These are phyloP conservation scores for Acanthaster planci DNA, from an alignment of 35 echinoderm and acorn worm genomes.

Conservation along the genomic window DNA sequence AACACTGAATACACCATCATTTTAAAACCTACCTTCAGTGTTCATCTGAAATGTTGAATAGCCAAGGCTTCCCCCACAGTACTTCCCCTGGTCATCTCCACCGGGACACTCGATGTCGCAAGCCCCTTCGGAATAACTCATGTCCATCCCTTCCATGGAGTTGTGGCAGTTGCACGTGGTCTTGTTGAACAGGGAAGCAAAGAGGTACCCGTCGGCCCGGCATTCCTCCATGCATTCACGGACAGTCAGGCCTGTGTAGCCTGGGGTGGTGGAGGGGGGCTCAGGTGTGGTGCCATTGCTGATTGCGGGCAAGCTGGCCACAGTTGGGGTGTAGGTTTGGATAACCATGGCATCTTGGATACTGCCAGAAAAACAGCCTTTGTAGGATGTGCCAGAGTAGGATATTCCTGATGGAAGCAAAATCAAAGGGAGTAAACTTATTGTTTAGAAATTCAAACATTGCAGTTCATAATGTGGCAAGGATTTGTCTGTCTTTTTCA, in stretches of 20 bases:
- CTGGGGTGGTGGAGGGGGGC: conserved; percentile 33
- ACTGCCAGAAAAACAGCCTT: conserved; percentile 39
- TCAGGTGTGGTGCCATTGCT: conserved; percentile 20
- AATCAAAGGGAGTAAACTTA: too few relatives aligned
- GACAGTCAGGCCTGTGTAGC: conserved; percentile 54
- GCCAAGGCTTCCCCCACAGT: conserved; percentile 53
- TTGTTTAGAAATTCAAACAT: not conserved
- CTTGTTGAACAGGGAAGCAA: conserved; percentile 51
- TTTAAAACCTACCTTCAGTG: conserved; percentile 29
- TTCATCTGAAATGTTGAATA: conserved; percentile 57
- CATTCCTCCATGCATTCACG: conserved; percentile 64
- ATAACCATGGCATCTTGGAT: not conserved
- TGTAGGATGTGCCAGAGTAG: not conserved
- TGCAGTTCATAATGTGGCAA: not conserved
- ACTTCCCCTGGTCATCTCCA: conserved; percentile 54
- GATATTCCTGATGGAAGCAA: not conserved
- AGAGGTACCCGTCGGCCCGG: conserved; percentile 32
- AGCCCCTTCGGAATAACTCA: conserved; percentile 13
- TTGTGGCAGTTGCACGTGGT: conserved; percentile 61
- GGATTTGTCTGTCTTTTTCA: not conserved
- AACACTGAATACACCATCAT: not conserved
- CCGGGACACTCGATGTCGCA: conserved; percentile 61
- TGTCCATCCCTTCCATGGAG: conserved; percentile 34
- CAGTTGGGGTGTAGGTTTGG: conserved; percentile 32
- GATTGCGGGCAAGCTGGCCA: conserved; percentile 19